Evolutionary conservation across 2,888 invertebrate genomes (phyloP), one percentile per base, ranked within the genome.

Genomic region (Leistus spinibarbis): DNA sequence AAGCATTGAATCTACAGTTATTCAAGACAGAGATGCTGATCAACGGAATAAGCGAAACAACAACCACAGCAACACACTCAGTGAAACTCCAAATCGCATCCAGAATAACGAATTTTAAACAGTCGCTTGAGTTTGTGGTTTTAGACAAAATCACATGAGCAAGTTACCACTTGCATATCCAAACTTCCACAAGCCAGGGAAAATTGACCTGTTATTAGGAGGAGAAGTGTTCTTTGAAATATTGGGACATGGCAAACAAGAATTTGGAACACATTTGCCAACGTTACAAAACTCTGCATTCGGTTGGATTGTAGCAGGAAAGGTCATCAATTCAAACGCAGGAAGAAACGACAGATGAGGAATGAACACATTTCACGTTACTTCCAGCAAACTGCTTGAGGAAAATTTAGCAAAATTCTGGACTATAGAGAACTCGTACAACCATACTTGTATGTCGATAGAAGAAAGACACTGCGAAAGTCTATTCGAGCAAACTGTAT

Each of bases 391-490:
- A 56, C n/a, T 62, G 17, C 22, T 3, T 60, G 63, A 24, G n/a
- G 69, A 22, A 62, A 76, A 53, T 16, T 22, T 56, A 65, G 13
- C 64, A 57, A 40, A 65, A 64, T 77, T 77, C 60, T 77, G 76
- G 76, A 67, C 66, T n/a, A 1, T 71, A 3, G 77, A 77, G 63
- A 65, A 77, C 54, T 13, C 70, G 10, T 13, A 7, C 23, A 56
- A 66, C 2, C 5, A 23, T 9, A 1, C n/a, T n/a, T n/a, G n/a
- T n/a, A 2, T 66, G 54, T 17, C 67, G 1, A n/a, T 23, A 23
- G 76, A 78, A 62, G 77, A 78, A 13, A 23, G 62, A 70, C 10
- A 22, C 10, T 78, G 77, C 70, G 76, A 78, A 71, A 20, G 56
- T 13, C 24, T 69, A 13, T 78, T 54, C 54, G 17, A 60, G 9